Evolutionary conservation across 2,113 vertebrate genomes (phyloP).

Genomic region (Carollia perspicillata): DNA sequence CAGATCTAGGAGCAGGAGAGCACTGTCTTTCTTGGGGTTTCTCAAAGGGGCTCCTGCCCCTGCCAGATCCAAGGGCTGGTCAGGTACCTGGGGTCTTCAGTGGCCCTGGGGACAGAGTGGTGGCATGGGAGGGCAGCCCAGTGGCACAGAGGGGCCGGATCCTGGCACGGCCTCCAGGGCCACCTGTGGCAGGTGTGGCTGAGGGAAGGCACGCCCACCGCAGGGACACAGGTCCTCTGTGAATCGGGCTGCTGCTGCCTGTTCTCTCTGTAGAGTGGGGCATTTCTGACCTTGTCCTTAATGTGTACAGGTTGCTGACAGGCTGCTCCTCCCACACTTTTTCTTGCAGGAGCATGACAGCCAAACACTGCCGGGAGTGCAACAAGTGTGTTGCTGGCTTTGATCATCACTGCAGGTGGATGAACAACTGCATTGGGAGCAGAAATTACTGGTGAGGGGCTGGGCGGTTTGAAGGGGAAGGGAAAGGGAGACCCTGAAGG

Average conservation of each 20-base stretch:
- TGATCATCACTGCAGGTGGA: not conserved
- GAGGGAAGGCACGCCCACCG: rapidly evolving
- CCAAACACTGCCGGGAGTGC: not conserved
- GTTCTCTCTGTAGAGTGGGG: not conserved
- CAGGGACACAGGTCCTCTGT: not conserved
- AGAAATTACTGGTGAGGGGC: not conserved
- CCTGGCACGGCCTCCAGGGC: no score
- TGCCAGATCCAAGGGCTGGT: not conserved
- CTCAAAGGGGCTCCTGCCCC: not conserved
- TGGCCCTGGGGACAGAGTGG: not conserved
- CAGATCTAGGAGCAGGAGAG: not conserved
- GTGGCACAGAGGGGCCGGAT: not conserved
- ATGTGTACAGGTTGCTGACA: not conserved
- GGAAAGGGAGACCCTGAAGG: not conserved
- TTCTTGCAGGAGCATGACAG: not conserved
- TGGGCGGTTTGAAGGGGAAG: no score
- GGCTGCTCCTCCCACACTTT: not conserved
- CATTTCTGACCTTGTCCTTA: not conserved
- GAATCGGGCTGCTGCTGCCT: not conserved
- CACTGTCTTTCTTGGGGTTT: not conserved
- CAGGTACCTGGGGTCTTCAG: not conserved
- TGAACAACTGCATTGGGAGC: not conserved
- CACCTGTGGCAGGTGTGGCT: not conserved
- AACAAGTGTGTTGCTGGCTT: not conserved
- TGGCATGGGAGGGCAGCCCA: not conserved